Percentiles rank a stretch among this genome's conserved stretches.
Conservation (phyloP, 2,797 vertebrate species). For the Capromys pilorides region DNA sequence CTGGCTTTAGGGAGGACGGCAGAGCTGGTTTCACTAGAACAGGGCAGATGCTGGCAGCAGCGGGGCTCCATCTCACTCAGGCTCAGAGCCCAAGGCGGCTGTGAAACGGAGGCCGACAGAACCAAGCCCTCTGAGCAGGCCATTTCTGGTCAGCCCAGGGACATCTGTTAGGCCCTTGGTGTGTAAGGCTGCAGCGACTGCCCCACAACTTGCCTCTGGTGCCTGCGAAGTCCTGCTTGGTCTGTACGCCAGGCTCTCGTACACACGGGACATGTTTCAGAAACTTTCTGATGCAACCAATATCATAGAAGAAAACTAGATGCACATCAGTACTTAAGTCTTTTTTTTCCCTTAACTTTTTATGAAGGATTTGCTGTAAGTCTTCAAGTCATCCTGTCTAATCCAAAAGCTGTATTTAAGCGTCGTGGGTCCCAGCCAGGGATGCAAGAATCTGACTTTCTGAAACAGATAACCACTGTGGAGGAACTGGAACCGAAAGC, state of each 20-base stretch:
- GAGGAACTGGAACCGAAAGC: conserved; percentile 98
- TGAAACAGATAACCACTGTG: conserved; percentile 97
- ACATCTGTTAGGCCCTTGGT: not conserved
- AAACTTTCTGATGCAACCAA: not conserved
- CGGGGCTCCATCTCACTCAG: not conserved
- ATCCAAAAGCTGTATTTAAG: conserved; percentile 96
- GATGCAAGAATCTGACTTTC: conserved; percentile 99
- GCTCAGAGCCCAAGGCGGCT: not conserved
- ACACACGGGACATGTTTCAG: not conserved
- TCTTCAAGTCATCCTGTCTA: conserved; percentile 95
- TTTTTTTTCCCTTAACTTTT: conserved; percentile 62
- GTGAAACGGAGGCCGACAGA: not conserved
- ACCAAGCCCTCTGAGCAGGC: not conserved
- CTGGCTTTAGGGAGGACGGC: not conserved
- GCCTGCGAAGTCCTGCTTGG: not conserved
- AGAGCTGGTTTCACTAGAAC: not conserved
- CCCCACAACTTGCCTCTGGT: not conserved
- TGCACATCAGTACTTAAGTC: conserved; percentile 42
- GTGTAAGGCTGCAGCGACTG: not conserved
- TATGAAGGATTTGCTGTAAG: conserved; percentile 96
- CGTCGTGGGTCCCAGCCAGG: conserved; percentile 96
- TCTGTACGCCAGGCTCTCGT: not conserved
- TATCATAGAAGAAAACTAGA: conserved; percentile 36
- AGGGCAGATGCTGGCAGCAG: not conserved
- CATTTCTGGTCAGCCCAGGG: not conserved